phyloP scores from a whole-genome alignment of 2,797 vertebrate species.

The Atherinosoma microstoma region DNA sequence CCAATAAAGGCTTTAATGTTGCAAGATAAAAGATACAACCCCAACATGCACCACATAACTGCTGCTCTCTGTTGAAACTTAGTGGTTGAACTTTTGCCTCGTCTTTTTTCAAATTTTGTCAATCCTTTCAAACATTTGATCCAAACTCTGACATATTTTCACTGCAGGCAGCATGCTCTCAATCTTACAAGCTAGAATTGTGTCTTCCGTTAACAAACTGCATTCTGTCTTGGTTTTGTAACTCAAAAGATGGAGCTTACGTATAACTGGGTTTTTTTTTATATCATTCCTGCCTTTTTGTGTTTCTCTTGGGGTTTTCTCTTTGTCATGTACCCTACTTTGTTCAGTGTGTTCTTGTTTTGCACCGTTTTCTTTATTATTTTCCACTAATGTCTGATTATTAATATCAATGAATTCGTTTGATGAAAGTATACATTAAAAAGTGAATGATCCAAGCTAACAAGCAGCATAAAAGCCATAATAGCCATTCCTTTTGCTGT shows the following conservation, averaged over 20 bases:
- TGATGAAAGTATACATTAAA: neutral
- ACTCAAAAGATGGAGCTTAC: neutral
- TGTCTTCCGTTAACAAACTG: neutral
- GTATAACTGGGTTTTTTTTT: neutral
- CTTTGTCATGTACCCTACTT: too few relatives aligned
- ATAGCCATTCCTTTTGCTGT: neutral
- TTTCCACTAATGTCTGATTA: neutral
- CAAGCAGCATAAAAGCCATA: too few relatives aligned
- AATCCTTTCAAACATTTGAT: too few relatives aligned
- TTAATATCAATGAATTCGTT: neutral
- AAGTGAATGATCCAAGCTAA: neutral
- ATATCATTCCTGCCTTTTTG: neutral
- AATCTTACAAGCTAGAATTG: neutral
- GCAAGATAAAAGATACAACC: neutral
- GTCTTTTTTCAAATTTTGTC: too few relatives aligned
- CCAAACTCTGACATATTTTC: neutral
- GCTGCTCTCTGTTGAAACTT: neutral
- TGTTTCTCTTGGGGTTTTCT: neutral
- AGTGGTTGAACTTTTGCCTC: too few relatives aligned
- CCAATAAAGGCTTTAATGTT: neutral
- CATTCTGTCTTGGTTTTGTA: neutral
- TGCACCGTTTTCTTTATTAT: neutral
- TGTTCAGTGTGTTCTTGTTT: neutral
- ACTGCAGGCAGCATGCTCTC: neutral
- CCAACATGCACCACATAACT: neutral